A percentile compares a stretch with the other conserved stretches of the same genome.
Conservation (phyloP, 2,797 vertebrate species). For the Sebastiscus albofasciatus region DNA sequence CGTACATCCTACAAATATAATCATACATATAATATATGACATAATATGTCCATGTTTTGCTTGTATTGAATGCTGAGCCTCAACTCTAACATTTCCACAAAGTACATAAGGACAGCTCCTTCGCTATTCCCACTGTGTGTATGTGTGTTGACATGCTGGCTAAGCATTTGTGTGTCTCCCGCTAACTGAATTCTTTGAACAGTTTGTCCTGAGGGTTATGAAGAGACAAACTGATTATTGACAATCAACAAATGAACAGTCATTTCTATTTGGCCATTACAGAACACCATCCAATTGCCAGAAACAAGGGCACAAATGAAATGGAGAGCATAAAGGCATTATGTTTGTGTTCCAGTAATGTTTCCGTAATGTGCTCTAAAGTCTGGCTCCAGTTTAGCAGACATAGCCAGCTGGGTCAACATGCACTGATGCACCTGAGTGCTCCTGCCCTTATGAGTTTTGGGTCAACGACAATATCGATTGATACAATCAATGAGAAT, state of each 20-base stretch:
- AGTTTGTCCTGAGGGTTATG: slow-evolving; percentile 3
- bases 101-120: slow-evolving; percentile 5
- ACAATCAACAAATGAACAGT: slow-evolving; percentile 5
- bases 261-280: not conserved
- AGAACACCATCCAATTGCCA: not conserved
- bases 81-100: not conserved
- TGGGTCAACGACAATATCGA: slow-evolving; percentile 19
- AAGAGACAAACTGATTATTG: slow-evolving; percentile 42
- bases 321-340: not conserved
- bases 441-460: not conserved
- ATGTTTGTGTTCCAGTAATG: not conserved
- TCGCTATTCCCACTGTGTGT: not conserved
- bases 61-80: not conserved
- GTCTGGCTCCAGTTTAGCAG: not conserved
- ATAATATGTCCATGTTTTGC: not conserved
- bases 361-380: not conserved
- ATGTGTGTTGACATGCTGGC: not conserved
- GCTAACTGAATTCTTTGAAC: slow-evolving; percentile 3
- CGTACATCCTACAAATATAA: not conserved
- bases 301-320: not conserved
- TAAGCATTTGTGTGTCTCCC: slow-evolving; percentile 2
- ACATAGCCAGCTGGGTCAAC: slow-evolving; percentile 4
- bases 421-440: not conserved
- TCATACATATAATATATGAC: not conserved
- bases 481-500: slow-evolving; percentile 28